A percentile compares a stretch with the other conserved stretches of the same genome.
Conservation (phyloP, 2,797 vertebrate genomes). For the Spondyliosoma cantharus region DNA sequence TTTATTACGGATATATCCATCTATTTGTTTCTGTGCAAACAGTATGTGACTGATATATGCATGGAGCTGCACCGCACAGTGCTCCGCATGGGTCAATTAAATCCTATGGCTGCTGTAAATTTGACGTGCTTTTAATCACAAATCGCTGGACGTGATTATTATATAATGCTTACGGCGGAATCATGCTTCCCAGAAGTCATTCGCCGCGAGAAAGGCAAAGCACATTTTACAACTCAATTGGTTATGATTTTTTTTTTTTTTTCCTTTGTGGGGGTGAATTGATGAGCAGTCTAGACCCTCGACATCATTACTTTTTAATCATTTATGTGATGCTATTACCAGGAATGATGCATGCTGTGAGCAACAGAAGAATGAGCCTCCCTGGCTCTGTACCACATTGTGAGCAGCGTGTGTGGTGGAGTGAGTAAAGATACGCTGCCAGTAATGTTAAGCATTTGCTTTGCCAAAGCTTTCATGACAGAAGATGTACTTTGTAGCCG, state of each 20-base stretch:
- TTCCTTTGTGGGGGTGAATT: constrained; percentile 55
- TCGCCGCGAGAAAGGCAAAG: constrained; percentile 52
- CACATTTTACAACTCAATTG: constrained; percentile 55
- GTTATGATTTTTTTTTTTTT: constrained; percentile 54
- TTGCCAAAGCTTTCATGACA: constrained; percentile 26
- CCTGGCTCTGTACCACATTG: constrained; percentile 31
- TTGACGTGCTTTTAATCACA: constrained; percentile 55
- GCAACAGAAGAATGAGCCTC: constrained; percentile 40
- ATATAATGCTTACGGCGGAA: constrained; percentile 38
- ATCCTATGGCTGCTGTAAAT: constrained; percentile 57
- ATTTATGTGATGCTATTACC: constrained; percentile 66
- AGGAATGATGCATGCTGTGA: constrained; percentile 58
- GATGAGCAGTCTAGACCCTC: constrained; percentile 59
- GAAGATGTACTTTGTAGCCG: constrained; percentile 13
- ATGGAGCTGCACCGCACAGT: constrained; percentile 16
- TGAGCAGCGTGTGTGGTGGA: constrained; percentile 27
- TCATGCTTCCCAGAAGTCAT: constrained; percentile 42
- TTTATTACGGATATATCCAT: constrained; percentile 41
- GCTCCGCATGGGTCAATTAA: constrained; percentile 51
- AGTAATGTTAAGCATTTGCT: constrained; percentile 29
- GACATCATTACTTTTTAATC: constrained; percentile 73
- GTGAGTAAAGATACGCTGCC: constrained; percentile 30
- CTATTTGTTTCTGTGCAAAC: constrained; percentile 25
- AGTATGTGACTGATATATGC: constrained; percentile 26
- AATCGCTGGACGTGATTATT: constrained; percentile 54